phyloP scores from a whole-genome alignment of 2,888 invertebrate genomes.

The Reticulitermes lucifugus region DNA sequence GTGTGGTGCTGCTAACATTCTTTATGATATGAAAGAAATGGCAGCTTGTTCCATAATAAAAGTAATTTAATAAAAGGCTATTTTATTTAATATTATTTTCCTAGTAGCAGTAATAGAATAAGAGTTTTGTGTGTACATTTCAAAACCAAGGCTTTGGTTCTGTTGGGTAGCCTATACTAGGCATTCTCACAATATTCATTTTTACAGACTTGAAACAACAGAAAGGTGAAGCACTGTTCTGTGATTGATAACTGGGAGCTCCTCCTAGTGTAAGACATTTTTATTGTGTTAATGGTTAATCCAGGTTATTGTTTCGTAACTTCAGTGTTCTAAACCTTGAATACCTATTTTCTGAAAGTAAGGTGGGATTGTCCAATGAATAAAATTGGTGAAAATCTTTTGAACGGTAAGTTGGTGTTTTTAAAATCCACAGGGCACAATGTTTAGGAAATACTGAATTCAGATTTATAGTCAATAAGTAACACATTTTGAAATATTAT shows the following conservation, averaged over 20 bases:
- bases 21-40: background rate
- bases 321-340: background rate
- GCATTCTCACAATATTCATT: slow-evolving; percentile 21
- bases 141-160: slow-evolving; percentile 27
- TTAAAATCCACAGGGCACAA: background rate
- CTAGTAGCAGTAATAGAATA: background rate
- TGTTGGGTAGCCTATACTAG: slow-evolving; percentile 25
- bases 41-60: background rate
- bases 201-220: slow-evolving; percentile 4
- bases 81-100: slow-evolving; percentile 14
- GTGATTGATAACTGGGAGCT: background rate
- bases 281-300: background rate
- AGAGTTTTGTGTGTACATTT: slow-evolving; percentile 14
- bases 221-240: slow-evolving; percentile 17
- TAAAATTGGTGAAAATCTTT: background rate
- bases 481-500: background rate
- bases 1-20: slow-evolving; percentile 23
- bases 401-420: background rate
- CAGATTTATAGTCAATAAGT: background rate
- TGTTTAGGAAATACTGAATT: background rate
- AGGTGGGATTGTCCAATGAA: background rate
- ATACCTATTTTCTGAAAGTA: background rate
- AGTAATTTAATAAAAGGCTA: background rate
- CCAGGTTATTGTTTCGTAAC: background rate
- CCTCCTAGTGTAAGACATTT: background rate